A percentile compares a stretch with the other conserved stretches of the same genome.
Evolutionary conservation across 2,888 invertebrate genomes (phyloP).

Genomic region (Catonia carolina): DNA sequence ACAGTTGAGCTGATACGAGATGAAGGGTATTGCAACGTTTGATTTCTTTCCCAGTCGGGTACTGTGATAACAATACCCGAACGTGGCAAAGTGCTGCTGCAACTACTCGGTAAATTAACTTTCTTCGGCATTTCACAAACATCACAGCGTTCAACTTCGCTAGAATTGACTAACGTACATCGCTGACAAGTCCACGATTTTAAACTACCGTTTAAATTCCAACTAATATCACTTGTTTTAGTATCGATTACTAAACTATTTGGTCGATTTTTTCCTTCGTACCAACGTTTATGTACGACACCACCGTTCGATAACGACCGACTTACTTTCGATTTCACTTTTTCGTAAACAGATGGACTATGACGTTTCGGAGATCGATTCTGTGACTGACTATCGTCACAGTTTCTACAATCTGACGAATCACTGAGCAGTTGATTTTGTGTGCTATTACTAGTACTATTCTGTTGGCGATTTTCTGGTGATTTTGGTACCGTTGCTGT

Average conservation of each 20-base stretch:
- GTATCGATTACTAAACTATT: constrained; percentile 32
- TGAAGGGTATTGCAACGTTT: neutral
- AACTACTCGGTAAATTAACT: constrained; percentile 31
- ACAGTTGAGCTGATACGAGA: no score
- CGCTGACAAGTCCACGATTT: constrained; percentile 45
- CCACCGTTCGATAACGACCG: constrained; percentile 59
- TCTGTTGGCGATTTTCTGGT: neutral
- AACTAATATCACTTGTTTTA: constrained; percentile 37
- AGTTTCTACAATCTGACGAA: neutral
- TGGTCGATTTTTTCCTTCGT: constrained; percentile 31
- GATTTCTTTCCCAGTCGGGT: constrained; percentile 44
- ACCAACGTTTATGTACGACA: constrained; percentile 45
- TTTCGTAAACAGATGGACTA: constrained; percentile 45
- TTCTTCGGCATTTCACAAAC: constrained; percentile 64
- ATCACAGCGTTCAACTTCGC: constrained; percentile 59
- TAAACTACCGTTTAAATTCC: constrained; percentile 41
- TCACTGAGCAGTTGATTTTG: constrained; percentile 3
- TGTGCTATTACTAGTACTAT: neutral
- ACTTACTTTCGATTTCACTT: constrained; percentile 50
- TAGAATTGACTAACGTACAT: constrained; percentile 68
- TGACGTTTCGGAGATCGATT: constrained; percentile 48
- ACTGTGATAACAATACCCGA: constrained; percentile 46
- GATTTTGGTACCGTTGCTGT: neutral
- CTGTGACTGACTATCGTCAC: constrained; percentile 38
- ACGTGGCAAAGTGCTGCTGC: constrained; percentile 44